Evolutionary conservation across 1,140 invertebrate genomes (phyloP).

Genomic region (Papilio machaon): DNA sequence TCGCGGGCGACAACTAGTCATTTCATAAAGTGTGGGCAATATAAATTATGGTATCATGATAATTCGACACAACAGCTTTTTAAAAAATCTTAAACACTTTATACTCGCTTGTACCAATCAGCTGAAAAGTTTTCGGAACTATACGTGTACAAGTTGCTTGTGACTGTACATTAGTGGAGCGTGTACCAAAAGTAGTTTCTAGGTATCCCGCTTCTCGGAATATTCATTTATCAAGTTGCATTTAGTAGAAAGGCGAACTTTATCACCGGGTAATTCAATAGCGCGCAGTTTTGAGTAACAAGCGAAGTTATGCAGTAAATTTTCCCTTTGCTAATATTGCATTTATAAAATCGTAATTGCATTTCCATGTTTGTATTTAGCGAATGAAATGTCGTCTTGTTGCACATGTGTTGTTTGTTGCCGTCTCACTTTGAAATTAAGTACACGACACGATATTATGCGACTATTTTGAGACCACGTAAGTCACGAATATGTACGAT

Average conservation of each 20-base stretch:
- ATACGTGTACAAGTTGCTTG: neutral
- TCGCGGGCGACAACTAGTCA: no score
- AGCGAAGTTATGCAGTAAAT: neutral
- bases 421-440: no score
- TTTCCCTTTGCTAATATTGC: constrained; percentile 24
- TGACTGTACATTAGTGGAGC: constrained; percentile 14
- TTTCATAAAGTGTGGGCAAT: neutral
- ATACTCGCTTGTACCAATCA: neutral
- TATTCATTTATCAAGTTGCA: constrained; percentile 37
- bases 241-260: constrained; percentile 27
- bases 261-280: constrained; percentile 28
- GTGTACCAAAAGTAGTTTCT: constrained; percentile 17
- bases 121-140: neutral
- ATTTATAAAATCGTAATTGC: constrained; percentile 27
- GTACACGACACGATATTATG: neutral
- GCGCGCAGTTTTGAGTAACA: constrained; percentile 17
- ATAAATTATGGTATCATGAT: neutral
- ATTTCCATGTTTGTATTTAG: neutral
- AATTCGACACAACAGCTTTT: neutral
- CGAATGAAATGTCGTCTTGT: neutral
- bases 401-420: neutral
- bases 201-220: constrained; percentile 9
- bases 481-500: no score
- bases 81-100: neutral
- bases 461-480: no score